These are phyloP conservation scores for Pogonomyrmex barbatus DNA, from an alignment of 1,140 invertebrate genomes.

Conservation along the genomic window DNA sequence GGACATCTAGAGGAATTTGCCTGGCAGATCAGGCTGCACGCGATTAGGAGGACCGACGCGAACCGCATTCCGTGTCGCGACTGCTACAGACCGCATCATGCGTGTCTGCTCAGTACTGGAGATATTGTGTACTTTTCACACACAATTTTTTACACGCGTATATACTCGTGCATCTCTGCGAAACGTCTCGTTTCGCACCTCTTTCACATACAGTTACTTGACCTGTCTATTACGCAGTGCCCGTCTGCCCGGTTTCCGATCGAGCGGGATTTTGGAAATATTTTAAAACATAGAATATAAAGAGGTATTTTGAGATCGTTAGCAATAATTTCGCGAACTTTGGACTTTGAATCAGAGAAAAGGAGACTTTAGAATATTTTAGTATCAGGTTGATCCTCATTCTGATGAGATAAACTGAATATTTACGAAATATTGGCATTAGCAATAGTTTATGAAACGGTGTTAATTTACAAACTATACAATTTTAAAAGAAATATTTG, in stretches of 20 bases:
- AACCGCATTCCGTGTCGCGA: constrained; percentile 64
- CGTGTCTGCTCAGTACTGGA: constrained; percentile 43
- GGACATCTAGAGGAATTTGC: constrained; percentile 81
- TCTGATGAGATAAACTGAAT: no score
- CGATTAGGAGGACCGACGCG: constrained; percentile 47
- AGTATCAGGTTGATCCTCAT: background rate
- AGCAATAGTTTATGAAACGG: no score
- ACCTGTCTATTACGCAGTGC: constrained; percentile 40
- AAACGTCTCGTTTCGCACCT: constrained; percentile 70
- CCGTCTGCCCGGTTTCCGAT: background rate
- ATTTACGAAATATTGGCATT: no score
- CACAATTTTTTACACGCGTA: constrained; percentile 29
- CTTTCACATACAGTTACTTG: constrained; percentile 77
- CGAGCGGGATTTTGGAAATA: background rate
- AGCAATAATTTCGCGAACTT: background rate
- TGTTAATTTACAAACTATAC: no score
- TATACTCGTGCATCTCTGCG: constrained; percentile 62
- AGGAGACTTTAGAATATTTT: background rate
- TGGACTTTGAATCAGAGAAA: background rate
- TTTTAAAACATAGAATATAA: background rate
- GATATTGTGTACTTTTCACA: constrained; percentile 75
- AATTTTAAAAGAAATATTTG: no score
- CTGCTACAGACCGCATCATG: constrained; percentile 35
- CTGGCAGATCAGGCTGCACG: constrained; percentile 62
- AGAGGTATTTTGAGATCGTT: background rate